Evolutionary conservation across 2,888 invertebrate species (phyloP).

Genomic region (Pteria penguin): DNA sequence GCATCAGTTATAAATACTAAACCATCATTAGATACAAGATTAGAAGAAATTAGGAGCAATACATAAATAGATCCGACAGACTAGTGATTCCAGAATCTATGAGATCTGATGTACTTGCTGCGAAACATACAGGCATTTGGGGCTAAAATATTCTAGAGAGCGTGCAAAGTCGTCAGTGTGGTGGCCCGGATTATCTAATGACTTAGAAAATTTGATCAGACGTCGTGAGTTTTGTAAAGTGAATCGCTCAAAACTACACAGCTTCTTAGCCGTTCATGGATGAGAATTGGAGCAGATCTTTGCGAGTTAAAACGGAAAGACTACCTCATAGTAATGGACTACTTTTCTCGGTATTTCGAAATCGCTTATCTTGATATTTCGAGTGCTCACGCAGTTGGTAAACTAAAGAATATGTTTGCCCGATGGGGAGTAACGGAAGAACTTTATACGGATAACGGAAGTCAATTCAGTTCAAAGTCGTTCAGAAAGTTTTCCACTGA

Average conservation of each 20-base stretch:
- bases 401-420: conserved; percentile 46
- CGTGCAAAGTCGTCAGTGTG: conserved; percentile 40
- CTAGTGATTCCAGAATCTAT: conserved; percentile 37
- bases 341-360: conserved; percentile 46
- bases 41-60: conserved; percentile 20
- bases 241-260: conserved; percentile 45
- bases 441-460: conserved; percentile 40
- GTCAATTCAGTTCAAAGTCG: conserved; percentile 46
- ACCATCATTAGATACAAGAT: conserved; percentile 26
- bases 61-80: conserved; percentile 5
- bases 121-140: conserved; percentile 50
- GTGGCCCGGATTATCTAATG: conserved; percentile 46
- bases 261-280: conserved; percentile 49
- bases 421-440: conserved; percentile 41
- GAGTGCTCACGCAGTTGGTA: conserved; percentile 29
- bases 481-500: too few relatives aligned
- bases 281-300: conserved; percentile 46
- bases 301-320: conserved; percentile 34
- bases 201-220: conserved; percentile 31
- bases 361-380: conserved; percentile 29
- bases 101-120: too few relatives aligned
- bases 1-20: conserved; percentile 5
- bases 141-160: conserved; percentile 45
- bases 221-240: conserved; percentile 43
- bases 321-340: conserved; percentile 49